Conservation (phyloP, 2,797 vertebrate species). For the Sebastes oblongus region DNA sequence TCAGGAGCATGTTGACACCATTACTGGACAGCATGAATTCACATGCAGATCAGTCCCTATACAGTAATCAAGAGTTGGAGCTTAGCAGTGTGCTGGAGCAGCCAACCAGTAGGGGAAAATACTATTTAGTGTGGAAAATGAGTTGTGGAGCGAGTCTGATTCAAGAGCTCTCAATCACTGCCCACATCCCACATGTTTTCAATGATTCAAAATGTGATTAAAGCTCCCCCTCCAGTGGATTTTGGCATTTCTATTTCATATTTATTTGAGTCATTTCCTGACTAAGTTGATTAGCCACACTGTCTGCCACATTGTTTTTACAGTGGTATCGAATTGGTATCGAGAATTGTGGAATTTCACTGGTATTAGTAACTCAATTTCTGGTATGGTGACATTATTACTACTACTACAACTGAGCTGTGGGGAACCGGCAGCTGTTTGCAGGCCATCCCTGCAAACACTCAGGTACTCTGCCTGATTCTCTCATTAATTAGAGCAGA, state of each 20-base stretch:
- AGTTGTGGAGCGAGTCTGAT: not conserved
- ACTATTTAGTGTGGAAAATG: not conserved
- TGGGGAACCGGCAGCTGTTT: slow-evolving; percentile 18
- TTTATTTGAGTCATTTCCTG: too few relatives aligned
- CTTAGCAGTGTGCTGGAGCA: not conserved
- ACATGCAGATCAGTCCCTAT: not conserved
- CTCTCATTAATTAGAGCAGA: slow-evolving; percentile 49
- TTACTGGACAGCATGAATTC: not conserved
- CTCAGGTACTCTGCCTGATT: slow-evolving; percentile 24
- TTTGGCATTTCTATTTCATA: too few relatives aligned
- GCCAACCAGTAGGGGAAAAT: not conserved
- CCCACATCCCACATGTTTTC: not conserved
- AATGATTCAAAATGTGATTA: too few relatives aligned
- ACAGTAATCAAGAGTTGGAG: not conserved
- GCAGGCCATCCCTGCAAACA: slow-evolving; percentile 7
- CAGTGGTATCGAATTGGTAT: too few relatives aligned
- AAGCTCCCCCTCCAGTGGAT: too few relatives aligned
- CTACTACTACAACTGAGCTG: not conserved
- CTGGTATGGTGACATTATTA: too few relatives aligned
- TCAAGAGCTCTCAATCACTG: not conserved
- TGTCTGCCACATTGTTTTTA: too few relatives aligned
- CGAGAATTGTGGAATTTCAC: too few relatives aligned
- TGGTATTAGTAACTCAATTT: too few relatives aligned
- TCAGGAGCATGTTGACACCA: not conserved
- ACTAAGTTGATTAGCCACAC: too few relatives aligned